Base-by-base conservation (phyloP, 2,113 vertebrate species). In the Platichthys flesus region DNA sequence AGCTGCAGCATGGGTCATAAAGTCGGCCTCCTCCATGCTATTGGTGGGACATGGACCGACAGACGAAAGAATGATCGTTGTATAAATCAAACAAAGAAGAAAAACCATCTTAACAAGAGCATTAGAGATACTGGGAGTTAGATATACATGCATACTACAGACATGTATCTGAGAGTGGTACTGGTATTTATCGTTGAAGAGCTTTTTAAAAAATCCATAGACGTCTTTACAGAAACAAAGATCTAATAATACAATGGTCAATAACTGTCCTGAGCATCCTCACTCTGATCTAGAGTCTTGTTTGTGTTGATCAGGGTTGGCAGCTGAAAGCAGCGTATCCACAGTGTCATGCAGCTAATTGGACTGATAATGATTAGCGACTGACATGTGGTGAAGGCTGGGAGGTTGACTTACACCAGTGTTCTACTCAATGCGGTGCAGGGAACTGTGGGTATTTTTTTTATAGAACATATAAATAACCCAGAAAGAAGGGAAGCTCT, bases 401-500 rank as follows among this genome's bases (percentile, higher is more conserved):
- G 31, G 31, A 31, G 31, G 6, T 7, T 1, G 31, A 31, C 31
- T 31, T 7, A 31, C 31, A 31, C 31, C 6, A 7, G 31, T 31
- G 31, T 31, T 7, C 31, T 7, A 58, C 37, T 23, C 26, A 23
- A 57, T 76, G 20, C 12, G 23, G 20, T 23, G 35, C 35, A 42
- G 4, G 37, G 31, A 21, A 21, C 31, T n/a, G 20, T 1, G 20
- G 31, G 18, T 18, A 40, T 12, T 37, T 20, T 20, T 59, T 69
- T 24, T 16, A 68, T 6, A 42, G 31, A 31, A 31, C 1, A 60
- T 47, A 62, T 23, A 28, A 54, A 57, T 45, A 61, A 16, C 18
- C 14, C 15, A 16, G 13, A 60, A 42, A 70, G 9, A 28, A 49
- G 49, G 15, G 20, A 74, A 74, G 65, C 71, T 76, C 31, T 47